Evolutionary conservation across 37 sponge, comb jelly and placozoan species (phyloP).

Genomic region (Geodia barretti): DNA sequence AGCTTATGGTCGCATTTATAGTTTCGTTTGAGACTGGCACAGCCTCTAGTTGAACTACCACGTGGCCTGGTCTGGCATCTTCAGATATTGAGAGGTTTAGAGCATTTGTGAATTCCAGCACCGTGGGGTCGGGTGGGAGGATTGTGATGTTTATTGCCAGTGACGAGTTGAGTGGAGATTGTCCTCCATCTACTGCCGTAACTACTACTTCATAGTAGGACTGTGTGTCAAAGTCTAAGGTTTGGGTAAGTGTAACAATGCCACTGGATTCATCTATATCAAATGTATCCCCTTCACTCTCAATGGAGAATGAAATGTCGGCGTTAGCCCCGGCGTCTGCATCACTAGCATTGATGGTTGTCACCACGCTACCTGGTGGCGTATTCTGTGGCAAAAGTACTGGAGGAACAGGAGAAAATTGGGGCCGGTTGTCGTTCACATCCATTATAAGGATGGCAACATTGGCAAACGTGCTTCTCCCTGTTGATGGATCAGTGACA

Average conservation of each 20-base stretch:
- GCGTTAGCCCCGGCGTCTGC: constrained; percentile 47
- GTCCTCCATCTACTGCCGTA: constrained; percentile 31
- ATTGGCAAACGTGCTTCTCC: background rate
- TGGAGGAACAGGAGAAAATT: background rate
- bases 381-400: constrained; percentile 31
- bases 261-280: constrained; percentile 15
- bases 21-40: background rate
- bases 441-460: constrained; percentile 43
- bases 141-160: constrained; percentile 22
- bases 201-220: constrained; percentile 7
- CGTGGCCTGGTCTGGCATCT: constrained; percentile 10
- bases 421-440: constrained; percentile 61
- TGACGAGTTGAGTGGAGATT: constrained; percentile 15
- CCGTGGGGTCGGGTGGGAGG: constrained; percentile 32
- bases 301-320: constrained; percentile 19
- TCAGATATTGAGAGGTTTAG: constrained; percentile 18
- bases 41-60: constrained; percentile 8
- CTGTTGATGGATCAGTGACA: constrained; percentile 39
- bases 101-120: constrained; percentile 15
- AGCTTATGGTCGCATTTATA: background rate
- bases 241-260: constrained; percentile 9
- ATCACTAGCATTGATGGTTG: constrained; percentile 30
- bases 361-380: constrained; percentile 15
- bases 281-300: constrained; percentile 24
- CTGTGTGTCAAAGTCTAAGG: constrained; percentile 6